phyloP scores from a whole-genome alignment of 2,797 vertebrate species.

The Chelon auratus region DNA sequence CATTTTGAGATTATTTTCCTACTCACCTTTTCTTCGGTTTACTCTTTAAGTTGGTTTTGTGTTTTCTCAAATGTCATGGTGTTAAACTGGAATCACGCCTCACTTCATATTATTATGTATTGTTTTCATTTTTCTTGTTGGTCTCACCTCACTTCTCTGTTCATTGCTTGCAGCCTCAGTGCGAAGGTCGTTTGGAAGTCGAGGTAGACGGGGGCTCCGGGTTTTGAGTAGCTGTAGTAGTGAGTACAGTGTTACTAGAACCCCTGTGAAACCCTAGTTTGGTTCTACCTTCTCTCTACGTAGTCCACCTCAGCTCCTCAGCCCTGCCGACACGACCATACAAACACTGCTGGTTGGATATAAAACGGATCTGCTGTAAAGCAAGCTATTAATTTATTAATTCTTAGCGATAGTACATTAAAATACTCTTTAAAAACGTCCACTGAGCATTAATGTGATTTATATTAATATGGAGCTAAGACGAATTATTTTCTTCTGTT shows the following conservation, averaged over 20 bases:
- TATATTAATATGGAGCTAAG: background rate
- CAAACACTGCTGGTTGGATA: slow-evolving; percentile 29
- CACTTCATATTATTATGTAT: slow-evolving; percentile 71
- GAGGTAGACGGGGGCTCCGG: slow-evolving; percentile 94
- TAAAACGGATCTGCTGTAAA: background rate
- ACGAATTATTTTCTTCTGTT: background rate
- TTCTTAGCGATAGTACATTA: background rate
- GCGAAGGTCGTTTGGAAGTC: slow-evolving; percentile 93
- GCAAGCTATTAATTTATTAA: too few species aligned
- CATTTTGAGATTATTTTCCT: slow-evolving; percentile 27
- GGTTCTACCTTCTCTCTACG: slow-evolving; percentile 62
- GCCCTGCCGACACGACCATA: slow-evolving; percentile 51
- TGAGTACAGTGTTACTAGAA: slow-evolving; percentile 86
- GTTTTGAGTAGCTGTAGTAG: slow-evolving; percentile 90
- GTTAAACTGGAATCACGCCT: slow-evolving; percentile 59
- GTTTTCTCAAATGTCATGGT: slow-evolving; percentile 43
- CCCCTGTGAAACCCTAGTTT: slow-evolving; percentile 76
- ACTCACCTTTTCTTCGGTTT: slow-evolving; percentile 17
- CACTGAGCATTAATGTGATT: slow-evolving; percentile 54
- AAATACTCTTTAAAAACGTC: slow-evolving; percentile 41
- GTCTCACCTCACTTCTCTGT: slow-evolving; percentile 90
- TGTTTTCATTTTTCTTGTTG: slow-evolving; percentile 71
- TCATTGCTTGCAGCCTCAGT: slow-evolving; percentile 93
- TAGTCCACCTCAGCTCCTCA: slow-evolving; percentile 52
- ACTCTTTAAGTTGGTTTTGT: slow-evolving; percentile 37